phyloP scores from a whole-genome alignment of 2,888 invertebrate genomes.

The Xanthostigma xanthostigma region DNA sequence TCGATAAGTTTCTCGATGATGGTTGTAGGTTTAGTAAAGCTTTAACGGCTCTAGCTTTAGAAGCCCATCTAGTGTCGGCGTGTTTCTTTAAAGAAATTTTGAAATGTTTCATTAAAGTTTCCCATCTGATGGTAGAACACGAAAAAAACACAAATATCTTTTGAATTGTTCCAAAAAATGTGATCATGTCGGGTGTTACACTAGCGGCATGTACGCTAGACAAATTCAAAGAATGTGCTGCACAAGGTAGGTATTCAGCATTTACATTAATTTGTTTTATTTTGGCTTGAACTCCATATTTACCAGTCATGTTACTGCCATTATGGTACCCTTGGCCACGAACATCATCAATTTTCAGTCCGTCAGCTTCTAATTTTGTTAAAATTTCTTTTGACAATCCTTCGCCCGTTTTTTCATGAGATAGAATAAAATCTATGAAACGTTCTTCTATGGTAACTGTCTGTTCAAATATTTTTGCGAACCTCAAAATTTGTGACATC shows the following conservation, averaged over 20 bases:
- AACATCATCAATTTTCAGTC: neutral
- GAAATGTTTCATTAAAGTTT: neutral
- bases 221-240: neutral
- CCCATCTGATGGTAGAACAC: conserved; percentile 2
- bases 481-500: conserved; percentile 2
- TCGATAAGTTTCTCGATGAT: too few species aligned
- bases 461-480: neutral
- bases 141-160: conserved; percentile 2
- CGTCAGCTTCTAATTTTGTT: neutral
- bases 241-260: neutral
- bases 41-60: too few species aligned
- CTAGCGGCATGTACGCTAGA: conserved; percentile 1
- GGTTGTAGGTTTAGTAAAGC: too few species aligned
- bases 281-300: conserved; percentile 1
- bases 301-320: conserved; percentile 3
- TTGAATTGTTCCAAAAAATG: conserved; percentile 3
- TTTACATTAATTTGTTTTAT: neutral
- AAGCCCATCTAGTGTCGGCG: too few species aligned
- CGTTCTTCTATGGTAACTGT: neutral
- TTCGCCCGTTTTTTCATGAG: neutral
- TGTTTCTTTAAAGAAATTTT: too few species aligned
- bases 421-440: conserved; percentile 1
- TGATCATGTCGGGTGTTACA: neutral
- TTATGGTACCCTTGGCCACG: neutral
- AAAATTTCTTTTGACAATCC: conserved; percentile 1